Conservation (phyloP, 1,140 invertebrate genomes). For the Campoletis sonorensis region DNA sequence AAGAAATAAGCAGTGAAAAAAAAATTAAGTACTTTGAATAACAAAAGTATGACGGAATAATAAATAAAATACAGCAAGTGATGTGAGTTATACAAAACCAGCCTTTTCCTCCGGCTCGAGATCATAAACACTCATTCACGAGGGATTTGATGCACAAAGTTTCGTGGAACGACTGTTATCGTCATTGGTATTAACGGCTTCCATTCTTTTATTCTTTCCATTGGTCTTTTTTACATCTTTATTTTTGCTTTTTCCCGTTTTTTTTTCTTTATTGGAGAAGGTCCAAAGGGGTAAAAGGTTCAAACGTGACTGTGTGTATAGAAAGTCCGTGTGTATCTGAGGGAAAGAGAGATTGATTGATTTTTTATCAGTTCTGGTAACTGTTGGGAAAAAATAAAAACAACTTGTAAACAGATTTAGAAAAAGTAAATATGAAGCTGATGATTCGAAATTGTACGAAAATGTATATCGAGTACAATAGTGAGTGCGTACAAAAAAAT, state of each 20-base stretch:
- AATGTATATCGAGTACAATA: no score
- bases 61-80: not conserved
- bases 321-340: not conserved
- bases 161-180: constrained; percentile 18
- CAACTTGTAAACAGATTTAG: no score
- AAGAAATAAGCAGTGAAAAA: no score
- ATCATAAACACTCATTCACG: constrained; percentile 7
- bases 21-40: no score
- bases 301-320: not conserved
- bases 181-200: constrained; percentile 21
- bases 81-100: no score
- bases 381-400: no score
- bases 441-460: no score
- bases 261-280: constrained; percentile 2
- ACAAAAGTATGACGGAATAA: not conserved
- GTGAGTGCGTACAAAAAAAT: no score
- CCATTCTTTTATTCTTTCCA: not conserved
- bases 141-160: constrained; percentile 12
- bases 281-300: not conserved
- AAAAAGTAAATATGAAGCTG: no score
- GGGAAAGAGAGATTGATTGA: constrained; percentile 7
- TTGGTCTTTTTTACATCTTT: not conserved
- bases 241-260: not conserved
- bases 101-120: no score
- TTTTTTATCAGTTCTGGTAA: no score